These are phyloP conservation scores for Perdita meconis DNA, from an alignment of 2,888 invertebrate species.

Conservation along the genomic window DNA sequence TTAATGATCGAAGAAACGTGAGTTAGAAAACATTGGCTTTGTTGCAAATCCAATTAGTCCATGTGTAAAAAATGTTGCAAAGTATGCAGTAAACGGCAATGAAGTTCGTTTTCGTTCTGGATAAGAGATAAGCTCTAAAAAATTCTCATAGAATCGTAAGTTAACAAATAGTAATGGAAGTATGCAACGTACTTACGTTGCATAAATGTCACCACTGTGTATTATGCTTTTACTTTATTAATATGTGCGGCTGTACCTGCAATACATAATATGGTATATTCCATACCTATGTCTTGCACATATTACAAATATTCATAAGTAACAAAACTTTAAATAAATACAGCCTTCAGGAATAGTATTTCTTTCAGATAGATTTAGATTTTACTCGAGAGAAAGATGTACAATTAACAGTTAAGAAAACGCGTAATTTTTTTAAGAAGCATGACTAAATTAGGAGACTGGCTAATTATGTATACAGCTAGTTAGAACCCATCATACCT, in stretches of 20 bases:
- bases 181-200: slow-evolving; percentile 82
- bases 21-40: neutral
- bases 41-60: slow-evolving; percentile 31
- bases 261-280: slow-evolving; percentile 81
- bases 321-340: slow-evolving; percentile 21
- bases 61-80: slow-evolving; percentile 20
- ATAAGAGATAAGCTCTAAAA: slow-evolving; percentile 18
- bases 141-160: slow-evolving; percentile 28
- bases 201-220: slow-evolving; percentile 80
- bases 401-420: neutral
- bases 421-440: neutral
- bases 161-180: slow-evolving; percentile 61
- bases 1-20: neutral
- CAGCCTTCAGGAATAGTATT: slow-evolving; percentile 6
- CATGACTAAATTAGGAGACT: neutral
- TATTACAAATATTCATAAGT: slow-evolving; percentile 31
- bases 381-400: neutral
- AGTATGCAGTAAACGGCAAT: slow-evolving; percentile 15
- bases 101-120: slow-evolving; percentile 5
- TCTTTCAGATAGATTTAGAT: neutral
- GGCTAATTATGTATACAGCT: slow-evolving; percentile 11
- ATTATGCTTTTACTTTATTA: slow-evolving; percentile 80
- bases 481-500: slow-evolving; percentile 4
- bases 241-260: slow-evolving; percentile 83
- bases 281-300: slow-evolving; percentile 64